Base-by-base conservation (phyloP, 2,797 vertebrate species). In the Rhynchotus rufescens region DNA sequence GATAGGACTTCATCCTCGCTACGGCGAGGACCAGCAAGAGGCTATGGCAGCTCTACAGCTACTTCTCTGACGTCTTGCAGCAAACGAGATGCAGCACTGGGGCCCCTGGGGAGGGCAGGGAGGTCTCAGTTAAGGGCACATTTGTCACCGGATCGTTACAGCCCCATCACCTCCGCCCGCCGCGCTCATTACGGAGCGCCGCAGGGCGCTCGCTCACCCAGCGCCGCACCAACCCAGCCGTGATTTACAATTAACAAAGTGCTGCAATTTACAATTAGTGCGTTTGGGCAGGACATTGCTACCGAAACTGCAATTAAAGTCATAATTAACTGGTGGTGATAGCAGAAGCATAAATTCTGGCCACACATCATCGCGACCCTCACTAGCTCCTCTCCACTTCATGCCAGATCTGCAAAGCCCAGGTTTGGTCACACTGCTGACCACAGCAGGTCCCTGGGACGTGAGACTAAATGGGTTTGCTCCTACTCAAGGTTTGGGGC, bases 401-500 rank as follows among this genome's bases (percentile, higher is more conserved):
- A 30, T 7, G 30, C 23, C 17, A 0, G 16, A 59, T 4, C 42
- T 59, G 47, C 75, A 62, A 28, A 52, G 15, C 30, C 15, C n/a
- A 45, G 25, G n/a, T 32, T 52, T 36, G 34, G 20, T 12, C 21
- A 75, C 74, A 15, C 56, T 42, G 62, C 69, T 5, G 59, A 36
- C 19, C 5, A 59, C 11, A 76, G 42, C 52, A 67, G 45, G 26
- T 40, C 28, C 9, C 51, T 34, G 47, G 34, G 54, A 61, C 9
- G 25, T 3, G 34, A 5, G 47, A 67, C 59, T 16, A 2, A 4
- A n/a, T 7, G 28, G 25, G 11, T 44, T 79, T 77, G 60, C 26
- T 49, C 17, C 47, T 1, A 0, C n/a, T 56, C 52, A 54, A 52
- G 61, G 10, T 62, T 0, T n/a, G 28, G 15, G 54, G 34, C 19